A percentile compares a stretch with the other conserved stretches of the same genome.
Evolutionary conservation across 1,140 invertebrate genomes (phyloP).

Genomic region (Lineus longissimus): DNA sequence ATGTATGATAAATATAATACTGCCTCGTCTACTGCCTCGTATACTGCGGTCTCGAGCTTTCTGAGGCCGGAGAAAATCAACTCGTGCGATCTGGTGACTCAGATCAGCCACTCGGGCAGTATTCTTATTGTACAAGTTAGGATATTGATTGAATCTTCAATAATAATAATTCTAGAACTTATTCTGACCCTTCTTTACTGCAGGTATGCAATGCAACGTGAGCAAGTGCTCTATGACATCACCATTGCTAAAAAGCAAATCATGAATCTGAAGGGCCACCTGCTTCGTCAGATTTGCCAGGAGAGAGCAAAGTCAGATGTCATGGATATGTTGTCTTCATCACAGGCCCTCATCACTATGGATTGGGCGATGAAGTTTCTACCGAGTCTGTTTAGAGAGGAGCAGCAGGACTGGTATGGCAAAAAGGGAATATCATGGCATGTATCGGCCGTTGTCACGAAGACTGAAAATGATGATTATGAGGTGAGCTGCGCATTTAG

Average conservation of each 20-base stretch:
- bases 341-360: neutral
- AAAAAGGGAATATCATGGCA: slow-evolving; percentile 2
- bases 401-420: neutral
- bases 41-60: too few relatives aligned
- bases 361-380: slow-evolving; percentile 5
- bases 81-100: too few relatives aligned
- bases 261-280: neutral
- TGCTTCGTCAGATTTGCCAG: neutral
- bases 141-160: too few relatives aligned
- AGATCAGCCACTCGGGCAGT: too few relatives aligned
- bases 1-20: too few relatives aligned
- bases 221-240: neutral
- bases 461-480: neutral
- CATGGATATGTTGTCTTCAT: neutral
- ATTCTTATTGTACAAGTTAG: too few relatives aligned
- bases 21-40: too few relatives aligned
- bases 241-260: neutral
- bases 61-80: too few relatives aligned
- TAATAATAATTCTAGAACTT: too few relatives aligned
- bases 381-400: neutral
- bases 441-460: neutral
- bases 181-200: too few relatives aligned
- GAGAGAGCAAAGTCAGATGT: neutral
- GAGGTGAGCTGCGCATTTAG: too few relatives aligned
- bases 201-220: too few relatives aligned